A percentile compares a stretch with the other conserved stretches of the same genome.
phyloP scores from a whole-genome alignment of 2,797 vertebrate species.

The Cheirogaleus major region DNA sequence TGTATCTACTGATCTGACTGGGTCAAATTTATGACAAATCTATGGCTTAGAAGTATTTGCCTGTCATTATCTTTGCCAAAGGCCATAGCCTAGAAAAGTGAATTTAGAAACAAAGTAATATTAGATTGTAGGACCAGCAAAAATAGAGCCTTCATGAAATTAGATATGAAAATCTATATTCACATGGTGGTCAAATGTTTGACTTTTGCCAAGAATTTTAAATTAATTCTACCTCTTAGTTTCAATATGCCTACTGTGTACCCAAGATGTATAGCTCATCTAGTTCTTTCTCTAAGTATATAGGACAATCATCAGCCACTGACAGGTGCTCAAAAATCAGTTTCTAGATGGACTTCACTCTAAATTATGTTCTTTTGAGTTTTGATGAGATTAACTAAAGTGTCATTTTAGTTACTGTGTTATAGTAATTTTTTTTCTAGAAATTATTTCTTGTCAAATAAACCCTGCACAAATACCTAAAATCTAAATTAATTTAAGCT shows the following conservation, averaged over 20 bases:
- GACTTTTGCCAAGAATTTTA: slow-evolving; percentile 18
- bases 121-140: background rate
- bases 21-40: slow-evolving; percentile 22
- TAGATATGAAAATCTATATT: slow-evolving; percentile 50
- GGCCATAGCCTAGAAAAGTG: slow-evolving; percentile 39
- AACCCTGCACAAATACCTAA: slow-evolving; percentile 36
- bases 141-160: slow-evolving; percentile 52
- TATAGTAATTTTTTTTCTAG: background rate
- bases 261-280: background rate
- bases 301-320: background rate
- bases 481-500: slow-evolving; percentile 42
- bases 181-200: slow-evolving; percentile 55
- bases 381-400: slow-evolving; percentile 21
- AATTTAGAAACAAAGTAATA: slow-evolving; percentile 62
- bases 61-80: slow-evolving; percentile 65
- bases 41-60: slow-evolving; percentile 64
- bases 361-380: slow-evolving; percentile 23
- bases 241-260: slow-evolving; percentile 29
- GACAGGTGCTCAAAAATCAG: slow-evolving; percentile 6
- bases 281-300: background rate
- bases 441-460: background rate
- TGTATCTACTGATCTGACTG: background rate
- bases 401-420: slow-evolving; percentile 8
- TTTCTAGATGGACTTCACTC: background rate
- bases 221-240: slow-evolving; percentile 55